Base-by-base conservation (phyloP, 2,888 invertebrate genomes). In the Melieria picta region DNA sequence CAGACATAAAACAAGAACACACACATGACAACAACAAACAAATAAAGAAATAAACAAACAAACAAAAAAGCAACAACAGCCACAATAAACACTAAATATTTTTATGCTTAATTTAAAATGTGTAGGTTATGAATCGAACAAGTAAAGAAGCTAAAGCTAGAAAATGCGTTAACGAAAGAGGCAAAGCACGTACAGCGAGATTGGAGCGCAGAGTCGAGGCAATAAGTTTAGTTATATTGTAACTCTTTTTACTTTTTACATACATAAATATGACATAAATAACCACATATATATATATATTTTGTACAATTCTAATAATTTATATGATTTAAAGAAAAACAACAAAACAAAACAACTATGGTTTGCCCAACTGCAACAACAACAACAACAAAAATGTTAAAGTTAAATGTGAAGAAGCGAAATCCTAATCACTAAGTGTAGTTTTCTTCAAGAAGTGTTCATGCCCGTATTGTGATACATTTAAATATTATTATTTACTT, bases 21-120 rank as follows among this genome's bases (percentile, higher is more conserved):
- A 76, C 65, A 75, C 74, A 77, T 73, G 75, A 30, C 55, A 48
- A 56, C 42, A 56, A 13, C n/a, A 63, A 13, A 43, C 60, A 60
- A 42, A 63, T n/a, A 63, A 66, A 30, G n/a, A 57, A 11, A 42
- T 3, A 9, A 65, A 46, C 7, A 47, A 42, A 11, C 55, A 45
- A 9, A 9, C n/a, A 67, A 48, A 69, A 71, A 46, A 56, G 16
- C 56, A 55, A 42, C 47, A 42, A 13, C n/a, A 65, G 55, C 3
- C 16, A 13, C 42, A 64, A n/a, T 52, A 52, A 52, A 7, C 45
- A 16, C 45, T 45, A 13, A 13, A 13, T 1, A 58, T 13, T 43
- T 43, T 4, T 5, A 45, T 42, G n/a, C 16, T 58, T 58, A 9
- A 11, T 58, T 30, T 58, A 11, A n/a, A 58, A 58, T 42, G 9